Evolutionary conservation across 2,888 invertebrate species (phyloP), one percentile per base, ranked within the genome.

Genomic region (Xestia c-nigrum): DNA sequence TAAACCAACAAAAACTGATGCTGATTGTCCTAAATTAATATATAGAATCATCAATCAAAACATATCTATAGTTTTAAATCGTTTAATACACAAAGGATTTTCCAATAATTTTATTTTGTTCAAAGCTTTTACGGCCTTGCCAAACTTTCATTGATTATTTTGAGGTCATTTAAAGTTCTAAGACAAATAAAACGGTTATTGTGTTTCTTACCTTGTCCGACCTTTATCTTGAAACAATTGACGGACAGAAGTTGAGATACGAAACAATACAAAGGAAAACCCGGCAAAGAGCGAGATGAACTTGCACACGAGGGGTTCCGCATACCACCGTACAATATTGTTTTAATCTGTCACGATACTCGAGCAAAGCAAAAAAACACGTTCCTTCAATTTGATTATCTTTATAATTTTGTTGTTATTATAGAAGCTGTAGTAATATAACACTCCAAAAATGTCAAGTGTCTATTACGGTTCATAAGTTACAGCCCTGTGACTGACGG

Each of bases 141-240:
- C 21, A 50, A 65, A 59, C 46, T 40, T 46, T n/a, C 24, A 46
- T 46, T 80, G 46, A 66, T 50, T 40, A 59, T 57, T 24, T 46
- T 40, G 38, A 81, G 65, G 81, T 74, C 75, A 52, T 21, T 65
- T 21, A 31, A 74, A 43, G 38, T 59, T 59, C 6, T 38, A 24
- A 72, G 14, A 65, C 38, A 52, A 74, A 74, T 19, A 21, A 52
- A 80, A 76, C 16, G 38, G 55, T 55, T 74, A 21, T 47, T 66
- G 57, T 31, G 19, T 65, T n/a, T 46, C 31, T 61, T 61, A 14
- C 40, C 43, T 59, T 73, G 46, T 10, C 0, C 19, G 50, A 77
- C 69, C 70, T 77, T 83, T 61, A 55, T 80, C 46, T 74, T 52
- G 19, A 68, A 80, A 80, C 74, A 74, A 84, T 73, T 74, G 74